phyloP scores from a whole-genome alignment of 1,140 invertebrate genomes.

The Homalodisca vitripennis region DNA sequence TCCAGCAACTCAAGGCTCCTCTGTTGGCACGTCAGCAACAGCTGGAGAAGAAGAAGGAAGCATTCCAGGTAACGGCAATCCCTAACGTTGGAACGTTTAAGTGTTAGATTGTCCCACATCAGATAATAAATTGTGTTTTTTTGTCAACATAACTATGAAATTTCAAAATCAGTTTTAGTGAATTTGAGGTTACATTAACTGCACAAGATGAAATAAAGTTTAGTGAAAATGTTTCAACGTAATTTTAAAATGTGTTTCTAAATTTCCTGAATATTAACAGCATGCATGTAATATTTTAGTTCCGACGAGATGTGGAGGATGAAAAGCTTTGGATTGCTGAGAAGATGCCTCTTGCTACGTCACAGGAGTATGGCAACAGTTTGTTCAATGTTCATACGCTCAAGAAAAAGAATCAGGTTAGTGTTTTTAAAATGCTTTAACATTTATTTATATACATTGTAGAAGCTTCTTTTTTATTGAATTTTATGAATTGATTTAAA shows the following conservation, averaged over 20 bases:
- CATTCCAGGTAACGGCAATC: conserved; percentile 90
- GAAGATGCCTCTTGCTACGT: conserved; percentile 93
- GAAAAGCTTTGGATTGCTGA: conserved; percentile 98
- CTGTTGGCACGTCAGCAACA: conserved; percentile 84
- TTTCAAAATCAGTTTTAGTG: no score
- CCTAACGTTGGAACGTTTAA: no score
- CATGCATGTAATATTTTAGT: conserved; percentile 56
- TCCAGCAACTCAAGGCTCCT: conserved; percentile 84
- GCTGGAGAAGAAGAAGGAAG: conserved; percentile 97
- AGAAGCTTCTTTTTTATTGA: not conserved
- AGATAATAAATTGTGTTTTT: no score
- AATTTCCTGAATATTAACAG: no score
- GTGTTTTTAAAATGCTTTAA: no score
- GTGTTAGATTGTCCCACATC: no score
- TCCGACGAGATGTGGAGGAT: conserved; percentile 97
- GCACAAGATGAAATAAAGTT: no score
- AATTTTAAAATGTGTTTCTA: no score
- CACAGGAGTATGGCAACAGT: conserved; percentile 90
- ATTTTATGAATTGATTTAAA: no score
- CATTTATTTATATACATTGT: not conserved
- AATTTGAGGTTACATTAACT: no score
- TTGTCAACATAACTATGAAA: no score
- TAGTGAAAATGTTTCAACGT: no score
- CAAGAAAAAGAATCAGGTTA: conserved; percentile 92
- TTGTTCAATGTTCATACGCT: conserved; percentile 96